Evolutionary conservation across 2,113 vertebrate species (phyloP), one percentile per base, ranked within the genome.

Genomic region (Tursiops truncatus): DNA sequence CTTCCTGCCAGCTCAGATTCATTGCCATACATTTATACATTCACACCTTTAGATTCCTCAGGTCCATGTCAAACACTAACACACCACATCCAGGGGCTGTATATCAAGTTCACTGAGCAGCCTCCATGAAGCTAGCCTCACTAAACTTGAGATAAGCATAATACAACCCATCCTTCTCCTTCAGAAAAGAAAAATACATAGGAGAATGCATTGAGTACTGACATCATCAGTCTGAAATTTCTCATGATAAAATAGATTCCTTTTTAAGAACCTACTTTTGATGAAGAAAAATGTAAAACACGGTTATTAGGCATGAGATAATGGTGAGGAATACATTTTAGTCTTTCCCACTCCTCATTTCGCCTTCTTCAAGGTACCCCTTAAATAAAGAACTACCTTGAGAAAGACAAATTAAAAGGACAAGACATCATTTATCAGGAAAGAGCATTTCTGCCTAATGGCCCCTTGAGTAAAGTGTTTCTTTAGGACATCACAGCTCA

Each of bases 311-410:
- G 65, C 80, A 53, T 70, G 12, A 88, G 38, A 41, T 38, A 70
- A 91, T 82, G 28, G 20, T 53, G 60, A 58, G 58, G 11, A 76
- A 41, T 67, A 36, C 44, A 74, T 62, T 91, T 95, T 23, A 89
- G 31, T 83, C 63, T 87, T 84, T 20, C 63, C 41, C 33, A 70
- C 5, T 56, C 11, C 20, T 94, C 14, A 23, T 31, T 95, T 53
- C 41, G 84, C 44, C n/a, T 73, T 47, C 67, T 71, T 85, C 58
- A 73, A 73, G 47, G 50, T 33, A 53, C 41, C 10, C 44, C 90
- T 96, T 97, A 97, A 93, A 87, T 96, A 97, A 97, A 97, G 73
- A 96, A 31, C 82, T 79, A 95, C 89, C 67, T 90, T 89, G 89
- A 96, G 85, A 95, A 92, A 97, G 91, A 96, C 63, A 95, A 94